These are phyloP conservation scores for Stenopsyche tienmushanensis DNA, from an alignment of 1,140 invertebrate genomes.

Conservation along the genomic window DNA sequence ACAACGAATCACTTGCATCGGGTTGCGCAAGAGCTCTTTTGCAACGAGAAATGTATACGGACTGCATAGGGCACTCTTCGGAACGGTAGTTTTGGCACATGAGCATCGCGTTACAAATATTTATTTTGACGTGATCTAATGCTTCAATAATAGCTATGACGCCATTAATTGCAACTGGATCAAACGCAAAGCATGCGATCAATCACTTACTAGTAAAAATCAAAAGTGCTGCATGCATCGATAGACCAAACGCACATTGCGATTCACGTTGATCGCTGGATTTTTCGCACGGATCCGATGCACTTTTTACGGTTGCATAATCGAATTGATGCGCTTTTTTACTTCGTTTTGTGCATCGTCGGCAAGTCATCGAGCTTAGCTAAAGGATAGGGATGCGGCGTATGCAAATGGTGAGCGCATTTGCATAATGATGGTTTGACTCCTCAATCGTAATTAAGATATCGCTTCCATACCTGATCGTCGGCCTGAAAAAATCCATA, in stretches of 20 bases:
- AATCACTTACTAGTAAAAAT: no score
- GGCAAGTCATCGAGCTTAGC: constrained; percentile 8
- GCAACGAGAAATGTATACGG: constrained; percentile 9
- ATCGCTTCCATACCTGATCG: constrained; percentile 1
- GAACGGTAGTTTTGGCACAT: constrained; percentile 24
- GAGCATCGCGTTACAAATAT: constrained; percentile 27
- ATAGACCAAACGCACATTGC: no score
- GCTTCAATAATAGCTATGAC: no score
- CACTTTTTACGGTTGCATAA: constrained; percentile 20
- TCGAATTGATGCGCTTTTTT: constrained; percentile 16
- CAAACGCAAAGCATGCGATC: no score
- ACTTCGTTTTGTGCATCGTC: neutral
- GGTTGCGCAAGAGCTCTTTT: constrained; percentile 4
- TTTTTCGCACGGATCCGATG: no score
- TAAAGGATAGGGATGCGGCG: neutral
- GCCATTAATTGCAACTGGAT: no score
- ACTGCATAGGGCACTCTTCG: constrained; percentile 29
- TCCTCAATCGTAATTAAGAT: constrained; percentile 31
- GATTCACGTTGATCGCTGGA: no score
- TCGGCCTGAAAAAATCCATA: constrained; percentile 11
- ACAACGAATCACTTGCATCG: neutral
- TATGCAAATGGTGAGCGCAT: constrained; percentile 17
- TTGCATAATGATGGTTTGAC: constrained; percentile 26
- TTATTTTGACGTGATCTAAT: no score
- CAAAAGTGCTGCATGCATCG: no score